A percentile compares a stretch with the other conserved stretches of the same genome.
Conservation (phyloP, 2,113 vertebrate genomes). For the Tyrannus savana region DNA sequence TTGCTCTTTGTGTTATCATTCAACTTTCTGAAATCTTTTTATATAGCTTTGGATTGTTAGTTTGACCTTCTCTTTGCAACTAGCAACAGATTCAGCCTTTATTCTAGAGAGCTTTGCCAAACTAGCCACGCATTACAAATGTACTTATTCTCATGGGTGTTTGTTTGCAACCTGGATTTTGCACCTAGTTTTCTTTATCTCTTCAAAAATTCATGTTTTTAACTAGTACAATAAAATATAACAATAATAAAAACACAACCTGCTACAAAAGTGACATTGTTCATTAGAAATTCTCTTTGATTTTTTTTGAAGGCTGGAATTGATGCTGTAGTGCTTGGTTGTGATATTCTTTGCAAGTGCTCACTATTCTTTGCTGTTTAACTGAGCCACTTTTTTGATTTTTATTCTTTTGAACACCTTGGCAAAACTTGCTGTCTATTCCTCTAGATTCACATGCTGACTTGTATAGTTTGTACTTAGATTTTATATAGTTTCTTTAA, state of each 20-base stretch:
- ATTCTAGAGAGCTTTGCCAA: not conserved
- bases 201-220: not conserved
- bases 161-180: conserved; percentile 4
- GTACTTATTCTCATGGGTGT: not conserved
- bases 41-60: not conserved
- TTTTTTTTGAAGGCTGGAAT: conserved; percentile 3
- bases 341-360: not conserved
- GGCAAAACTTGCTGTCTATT: not conserved
- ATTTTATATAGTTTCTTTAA: not conserved
- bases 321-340: not conserved
- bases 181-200: not conserved
- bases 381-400: not conserved
- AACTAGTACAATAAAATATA: not conserved
- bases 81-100: not conserved
- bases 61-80: not conserved
- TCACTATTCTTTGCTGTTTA: conserved; percentile 28
- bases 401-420: conserved; percentile 31
- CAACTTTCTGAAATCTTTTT: not conserved
- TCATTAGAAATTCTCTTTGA: conserved; percentile 46
- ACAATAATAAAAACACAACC: not conserved
- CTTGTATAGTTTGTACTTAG: not conserved
- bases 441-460: not conserved
- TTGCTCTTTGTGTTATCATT: not conserved
- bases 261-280: not conserved
- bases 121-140: not conserved